These are phyloP conservation scores for Congeria kusceri DNA, from an alignment of 2,888 invertebrate genomes.

Conservation along the genomic window DNA sequence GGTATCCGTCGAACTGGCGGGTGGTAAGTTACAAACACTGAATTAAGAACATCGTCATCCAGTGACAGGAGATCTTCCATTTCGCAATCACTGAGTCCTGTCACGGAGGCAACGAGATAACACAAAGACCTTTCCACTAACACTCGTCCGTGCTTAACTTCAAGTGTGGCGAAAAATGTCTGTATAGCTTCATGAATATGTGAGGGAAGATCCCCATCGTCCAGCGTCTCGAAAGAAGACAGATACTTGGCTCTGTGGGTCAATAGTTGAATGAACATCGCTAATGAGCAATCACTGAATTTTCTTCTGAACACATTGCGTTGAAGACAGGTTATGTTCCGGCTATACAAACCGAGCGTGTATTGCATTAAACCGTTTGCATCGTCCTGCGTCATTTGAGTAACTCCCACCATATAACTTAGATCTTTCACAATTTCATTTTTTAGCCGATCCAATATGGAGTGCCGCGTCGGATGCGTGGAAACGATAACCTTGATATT, in stretches of 20 bases:
- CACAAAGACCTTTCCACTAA: constrained; percentile 77
- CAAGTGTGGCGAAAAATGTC: constrained; percentile 75
- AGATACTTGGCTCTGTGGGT: constrained; percentile 71
- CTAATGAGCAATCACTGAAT: constrained; percentile 73
- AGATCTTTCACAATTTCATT: constrained; percentile 62
- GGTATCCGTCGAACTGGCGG: constrained; percentile 77
- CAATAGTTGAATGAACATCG: constrained; percentile 78
- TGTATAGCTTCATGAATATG: constrained; percentile 70
- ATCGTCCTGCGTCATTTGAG: constrained; percentile 55
- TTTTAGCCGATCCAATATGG: constrained; percentile 68
- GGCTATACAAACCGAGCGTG: constrained; percentile 61
- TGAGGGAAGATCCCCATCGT: constrained; percentile 59
- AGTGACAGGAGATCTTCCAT: constrained; percentile 84
- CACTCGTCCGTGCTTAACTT: constrained; percentile 74
- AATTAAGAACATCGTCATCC: constrained; percentile 81
- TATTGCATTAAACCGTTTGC: constrained; percentile 66
- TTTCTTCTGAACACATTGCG: constrained; percentile 65
- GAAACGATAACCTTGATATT: constrained; percentile 82
- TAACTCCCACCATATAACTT: constrained; percentile 45
- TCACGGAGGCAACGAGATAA: constrained; percentile 80
- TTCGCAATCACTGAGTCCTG: constrained; percentile 84
- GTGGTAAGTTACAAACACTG: constrained; percentile 67
- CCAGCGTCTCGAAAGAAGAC: constrained; percentile 61
- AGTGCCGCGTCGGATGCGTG: constrained; percentile 67
- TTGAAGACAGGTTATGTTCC: constrained; percentile 74